phyloP scores from a whole-genome alignment of 1,140 invertebrate genomes.

The Drosophila nigromelanica region DNA sequence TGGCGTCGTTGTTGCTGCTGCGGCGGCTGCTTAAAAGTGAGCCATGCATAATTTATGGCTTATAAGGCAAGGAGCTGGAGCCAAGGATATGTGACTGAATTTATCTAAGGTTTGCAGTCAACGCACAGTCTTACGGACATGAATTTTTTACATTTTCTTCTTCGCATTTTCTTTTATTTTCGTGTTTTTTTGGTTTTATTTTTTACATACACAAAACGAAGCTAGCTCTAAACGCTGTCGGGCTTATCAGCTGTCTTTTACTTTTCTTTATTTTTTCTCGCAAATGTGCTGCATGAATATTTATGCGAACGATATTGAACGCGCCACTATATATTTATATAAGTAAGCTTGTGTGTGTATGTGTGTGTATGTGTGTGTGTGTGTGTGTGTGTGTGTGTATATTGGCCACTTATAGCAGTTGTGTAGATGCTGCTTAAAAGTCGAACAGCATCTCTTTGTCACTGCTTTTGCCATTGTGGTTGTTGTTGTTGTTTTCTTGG shows the following conservation, averaged over 20 bases:
- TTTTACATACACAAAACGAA: conserved; percentile 9
- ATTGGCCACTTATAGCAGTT: conserved; percentile 44
- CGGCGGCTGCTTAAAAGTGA: conserved; percentile 63
- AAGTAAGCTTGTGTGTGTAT: conserved; percentile 19
- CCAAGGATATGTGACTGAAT: conserved; percentile 68
- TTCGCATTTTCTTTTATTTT: background rate
- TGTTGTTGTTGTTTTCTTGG: conserved; percentile 25
- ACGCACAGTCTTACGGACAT: conserved; percentile 32
- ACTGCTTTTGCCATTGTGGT: conserved; percentile 11
- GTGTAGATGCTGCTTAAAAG: conserved; percentile 67
- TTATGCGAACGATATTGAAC: conserved; percentile 70
- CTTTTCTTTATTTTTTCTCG: conserved; percentile 25
- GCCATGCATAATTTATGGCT: conserved; percentile 78
- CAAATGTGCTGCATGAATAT: conserved; percentile 71
- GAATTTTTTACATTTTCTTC: conserved; percentile 8
- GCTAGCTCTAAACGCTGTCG: conserved; percentile 20
- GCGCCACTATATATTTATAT: conserved; percentile 31
- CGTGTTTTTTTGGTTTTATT: background rate
- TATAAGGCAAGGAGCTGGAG: conserved; percentile 36
- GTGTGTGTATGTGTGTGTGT: conserved; percentile 18
- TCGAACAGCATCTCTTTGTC: conserved; percentile 46
- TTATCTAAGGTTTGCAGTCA: conserved; percentile 71
- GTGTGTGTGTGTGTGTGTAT: conserved; percentile 25
- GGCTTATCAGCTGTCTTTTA: conserved; percentile 75
- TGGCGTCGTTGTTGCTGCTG: background rate